Base-by-base conservation (phyloP, 2,797 vertebrate species). In the Mormyrops boulengeri region DNA sequence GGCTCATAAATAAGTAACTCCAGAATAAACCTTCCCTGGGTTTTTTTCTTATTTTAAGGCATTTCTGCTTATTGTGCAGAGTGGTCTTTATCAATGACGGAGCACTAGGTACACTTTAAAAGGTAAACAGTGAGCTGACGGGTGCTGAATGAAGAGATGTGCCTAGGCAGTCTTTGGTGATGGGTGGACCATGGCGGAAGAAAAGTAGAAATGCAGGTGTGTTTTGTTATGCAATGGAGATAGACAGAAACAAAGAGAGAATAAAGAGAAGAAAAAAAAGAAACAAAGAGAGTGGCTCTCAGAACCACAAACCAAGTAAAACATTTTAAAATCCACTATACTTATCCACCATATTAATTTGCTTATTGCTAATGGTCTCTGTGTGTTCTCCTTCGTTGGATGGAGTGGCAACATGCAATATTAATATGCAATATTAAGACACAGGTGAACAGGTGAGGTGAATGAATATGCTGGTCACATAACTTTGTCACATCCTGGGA, bases 1-100 rank as follows among this genome's bases (percentile, higher is more conserved):
- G 92, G 90, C 93, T 96, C 93, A 96, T 97, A 93, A 97, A 97
- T 97, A 96, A 95, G 93, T 96, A 94, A 97, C 91, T 92, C 91
- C 62, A 49, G 30, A 53, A 85, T 66, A 52, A 86, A 77, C 34
- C 47, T 30, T 44, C 41, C 14, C 14, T 47, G 53, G 26, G 12
- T 52, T 55, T 19, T 60, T 8, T 50, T 55, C 55, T 30, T 38
- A 77, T 66, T 89, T 30, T 38, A 19, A 12, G 26, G 11, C 7
- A 69, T 66, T 69, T 86, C 14, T 69, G 30, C 30, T 34, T 85
- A 85, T 85, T 62, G 86, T 60, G 34, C 85, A 14, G 38, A 55
- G 85, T 87, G 52, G 41, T 85, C 22, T 85, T 52, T 12, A 44
- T 22, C 38, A 44, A 6, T 12, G 26, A 69, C 34, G 47, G 19